Percentiles rank a stretch among this genome's conserved stretches.
Conservation (phyloP, 2,113 vertebrate species). For the Nothobranchius furzeri region DNA sequence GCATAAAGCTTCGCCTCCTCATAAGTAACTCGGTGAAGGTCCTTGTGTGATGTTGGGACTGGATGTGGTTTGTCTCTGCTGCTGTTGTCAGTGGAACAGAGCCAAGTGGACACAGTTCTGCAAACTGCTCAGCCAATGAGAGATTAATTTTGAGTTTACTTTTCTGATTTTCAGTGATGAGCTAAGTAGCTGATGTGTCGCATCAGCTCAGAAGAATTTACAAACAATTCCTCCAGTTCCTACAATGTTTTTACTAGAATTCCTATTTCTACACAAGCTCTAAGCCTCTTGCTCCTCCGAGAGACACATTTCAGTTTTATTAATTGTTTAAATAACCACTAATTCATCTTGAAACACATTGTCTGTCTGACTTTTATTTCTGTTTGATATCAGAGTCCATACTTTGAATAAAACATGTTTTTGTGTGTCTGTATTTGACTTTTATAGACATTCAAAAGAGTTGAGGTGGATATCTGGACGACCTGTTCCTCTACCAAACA, state of each 20-base stretch:
- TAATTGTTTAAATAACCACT: not conserved
- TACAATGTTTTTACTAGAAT: not conserved
- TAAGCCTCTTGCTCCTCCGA: not conserved
- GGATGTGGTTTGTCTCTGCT: too few relatives aligned
- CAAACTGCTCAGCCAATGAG: not conserved
- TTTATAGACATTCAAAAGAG: slow-evolving; percentile 75
- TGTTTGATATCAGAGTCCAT: too few relatives aligned
- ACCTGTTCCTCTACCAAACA: slow-evolving; percentile 42
- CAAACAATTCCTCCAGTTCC: not conserved
- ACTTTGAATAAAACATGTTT: not conserved
- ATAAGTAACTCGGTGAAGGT: not conserved
- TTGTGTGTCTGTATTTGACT: not conserved
- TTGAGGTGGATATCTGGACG: slow-evolving; percentile 86
- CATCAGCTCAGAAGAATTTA: not conserved
- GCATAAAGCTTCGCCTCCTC: not conserved
- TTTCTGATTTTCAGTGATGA: not conserved
- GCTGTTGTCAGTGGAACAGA: not conserved
- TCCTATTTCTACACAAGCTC: too few relatives aligned
- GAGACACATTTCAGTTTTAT: not conserved
- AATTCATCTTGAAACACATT: too few relatives aligned
- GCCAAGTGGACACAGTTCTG: not conserved
- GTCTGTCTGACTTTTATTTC: too few relatives aligned
- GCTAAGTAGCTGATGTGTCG: not conserved
- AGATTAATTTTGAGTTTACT: not conserved
- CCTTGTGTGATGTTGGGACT: not conserved